Percentiles rank a stretch among this genome's conserved stretches.
phyloP scores from a whole-genome alignment of 2,113 vertebrate species.

The Morone saxatilis region DNA sequence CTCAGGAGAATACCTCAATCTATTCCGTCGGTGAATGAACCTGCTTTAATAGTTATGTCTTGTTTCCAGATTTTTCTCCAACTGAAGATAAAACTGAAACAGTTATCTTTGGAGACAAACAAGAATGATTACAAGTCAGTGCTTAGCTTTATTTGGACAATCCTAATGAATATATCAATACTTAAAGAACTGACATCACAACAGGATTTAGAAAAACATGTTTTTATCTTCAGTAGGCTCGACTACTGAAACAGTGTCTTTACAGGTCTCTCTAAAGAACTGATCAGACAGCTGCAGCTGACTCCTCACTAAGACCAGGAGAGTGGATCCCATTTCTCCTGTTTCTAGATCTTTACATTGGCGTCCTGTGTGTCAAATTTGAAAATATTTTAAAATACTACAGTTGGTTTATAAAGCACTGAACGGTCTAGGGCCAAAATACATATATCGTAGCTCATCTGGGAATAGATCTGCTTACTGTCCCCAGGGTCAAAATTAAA shows the following conservation, averaged over 20 bases:
- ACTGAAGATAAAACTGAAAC: not conserved
- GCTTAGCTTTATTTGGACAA: not conserved
- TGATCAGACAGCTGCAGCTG: not conserved
- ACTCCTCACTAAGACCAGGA: not conserved
- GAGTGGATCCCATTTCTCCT: not conserved
- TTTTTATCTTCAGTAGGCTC: no score
- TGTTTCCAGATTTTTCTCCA: not conserved
- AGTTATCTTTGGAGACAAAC: not conserved
- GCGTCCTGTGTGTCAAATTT: not conserved
- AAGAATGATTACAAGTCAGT: not conserved
- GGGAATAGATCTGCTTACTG: not conserved
- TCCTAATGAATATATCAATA: not conserved
- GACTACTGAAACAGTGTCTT: no score
- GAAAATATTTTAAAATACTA: not conserved
- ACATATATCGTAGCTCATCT: not conserved
- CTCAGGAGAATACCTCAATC: no score
- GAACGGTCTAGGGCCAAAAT: not conserved
- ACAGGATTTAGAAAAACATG: not conserved
- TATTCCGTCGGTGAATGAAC: no score
- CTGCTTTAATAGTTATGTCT: no score
- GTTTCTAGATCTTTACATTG: not conserved
- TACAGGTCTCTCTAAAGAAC: not conserved
- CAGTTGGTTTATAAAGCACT: not conserved
- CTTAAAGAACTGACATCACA: not conserved
- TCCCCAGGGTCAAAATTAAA: slow-evolving; percentile 5